Conservation (phyloP, 2,888 invertebrate genomes). For the Buathra laborator region DNA sequence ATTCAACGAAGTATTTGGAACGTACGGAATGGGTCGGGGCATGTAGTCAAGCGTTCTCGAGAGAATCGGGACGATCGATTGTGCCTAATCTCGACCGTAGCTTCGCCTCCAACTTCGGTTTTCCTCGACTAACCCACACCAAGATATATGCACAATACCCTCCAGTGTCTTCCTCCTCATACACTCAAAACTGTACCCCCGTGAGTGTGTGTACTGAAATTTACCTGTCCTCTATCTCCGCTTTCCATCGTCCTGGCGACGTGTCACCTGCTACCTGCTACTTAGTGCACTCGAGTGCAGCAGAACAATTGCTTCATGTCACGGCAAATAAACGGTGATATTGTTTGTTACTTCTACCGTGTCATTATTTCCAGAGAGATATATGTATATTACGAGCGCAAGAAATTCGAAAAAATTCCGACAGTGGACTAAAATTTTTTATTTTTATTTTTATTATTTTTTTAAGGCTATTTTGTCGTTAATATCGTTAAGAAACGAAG, state of each 20-base stretch:
- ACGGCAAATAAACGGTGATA: background rate
- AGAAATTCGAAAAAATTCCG: background rate
- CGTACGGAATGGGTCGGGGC: slow-evolving; percentile 33
- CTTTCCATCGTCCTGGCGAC: slow-evolving; percentile 23
- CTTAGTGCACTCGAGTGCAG: slow-evolving; percentile 21
- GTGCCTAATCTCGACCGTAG: slow-evolving; percentile 75
- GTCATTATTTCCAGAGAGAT: background rate
- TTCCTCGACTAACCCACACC: background rate
- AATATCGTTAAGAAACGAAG: slow-evolving; percentile 3
- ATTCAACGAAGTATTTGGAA: slow-evolving; percentile 40
- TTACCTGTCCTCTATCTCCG: slow-evolving; percentile 30
- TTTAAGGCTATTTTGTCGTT: background rate
- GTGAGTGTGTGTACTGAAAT: slow-evolving; percentile 11
- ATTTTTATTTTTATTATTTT: background rate
- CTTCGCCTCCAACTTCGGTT: slow-evolving; percentile 66
- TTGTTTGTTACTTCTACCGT: slow-evolving; percentile 1
- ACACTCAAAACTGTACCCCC: background rate
- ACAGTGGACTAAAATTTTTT: too few relatives aligned
- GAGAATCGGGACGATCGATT: slow-evolving; percentile 73
- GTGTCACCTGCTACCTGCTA: slow-evolving; percentile 41
- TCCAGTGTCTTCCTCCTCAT: background rate
- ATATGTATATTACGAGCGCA: background rate
- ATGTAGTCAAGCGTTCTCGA: slow-evolving; percentile 27
- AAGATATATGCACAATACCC: background rate
- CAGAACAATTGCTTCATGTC: background rate